Conservation (phyloP, 2,888 invertebrate species). For the Aquatica leii region DNA sequence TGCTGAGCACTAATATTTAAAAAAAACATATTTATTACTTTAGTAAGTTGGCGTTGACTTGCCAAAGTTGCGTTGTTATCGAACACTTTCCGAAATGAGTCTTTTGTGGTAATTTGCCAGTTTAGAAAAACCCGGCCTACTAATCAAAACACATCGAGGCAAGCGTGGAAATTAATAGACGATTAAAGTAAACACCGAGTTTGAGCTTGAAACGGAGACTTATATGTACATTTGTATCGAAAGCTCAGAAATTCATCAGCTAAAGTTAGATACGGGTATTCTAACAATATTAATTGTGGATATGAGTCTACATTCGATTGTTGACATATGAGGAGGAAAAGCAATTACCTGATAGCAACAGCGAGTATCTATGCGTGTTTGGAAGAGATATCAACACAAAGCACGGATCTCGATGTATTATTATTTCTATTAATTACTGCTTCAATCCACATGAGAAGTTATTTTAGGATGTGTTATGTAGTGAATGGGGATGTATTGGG, state of each 20-base stretch:
- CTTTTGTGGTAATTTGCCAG: no score
- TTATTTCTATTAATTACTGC: conserved; percentile 40
- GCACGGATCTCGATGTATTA: conserved; percentile 38
- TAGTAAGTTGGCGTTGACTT: no score
- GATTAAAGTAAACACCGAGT: conserved; percentile 26
- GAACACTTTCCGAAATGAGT: no score
- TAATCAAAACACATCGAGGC: background rate
- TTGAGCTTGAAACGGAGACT: conserved; percentile 19
- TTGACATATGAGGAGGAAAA: conserved; percentile 44
- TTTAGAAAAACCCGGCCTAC: no score
- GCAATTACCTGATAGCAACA: conserved; percentile 45
- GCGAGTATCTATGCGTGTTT: conserved; percentile 44
- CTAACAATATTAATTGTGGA: conserved; percentile 45
- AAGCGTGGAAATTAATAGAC: conserved; percentile 19
- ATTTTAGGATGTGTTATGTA: conserved; percentile 31
- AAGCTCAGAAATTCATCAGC: conserved; percentile 32
- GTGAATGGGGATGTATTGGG: conserved; percentile 31
- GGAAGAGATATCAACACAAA: conserved; percentile 43
- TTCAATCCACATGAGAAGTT: conserved; percentile 39
- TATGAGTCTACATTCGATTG: conserved; percentile 44
- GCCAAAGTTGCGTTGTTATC: no score
- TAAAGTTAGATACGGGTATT: conserved; percentile 39
- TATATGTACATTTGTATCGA: conserved; percentile 30
- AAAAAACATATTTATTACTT: no score
- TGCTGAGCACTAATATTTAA: no score